phyloP scores from a whole-genome alignment of 2,888 invertebrate genomes.

The Amblyteles armatorius region DNA sequence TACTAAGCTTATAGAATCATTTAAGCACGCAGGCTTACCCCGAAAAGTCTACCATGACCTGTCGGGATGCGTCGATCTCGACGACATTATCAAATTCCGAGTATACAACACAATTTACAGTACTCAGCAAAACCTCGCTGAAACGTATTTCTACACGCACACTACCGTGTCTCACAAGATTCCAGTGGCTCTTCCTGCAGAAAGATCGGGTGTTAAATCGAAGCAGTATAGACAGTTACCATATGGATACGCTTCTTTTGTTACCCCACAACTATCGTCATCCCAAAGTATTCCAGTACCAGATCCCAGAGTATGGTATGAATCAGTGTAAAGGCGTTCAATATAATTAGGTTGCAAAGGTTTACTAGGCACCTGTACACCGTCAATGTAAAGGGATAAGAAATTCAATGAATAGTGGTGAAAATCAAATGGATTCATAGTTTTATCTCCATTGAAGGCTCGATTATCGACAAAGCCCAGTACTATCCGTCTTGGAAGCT shows the following conservation, averaged over 20 bases:
- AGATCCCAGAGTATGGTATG: not conserved
- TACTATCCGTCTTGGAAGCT: not conserved
- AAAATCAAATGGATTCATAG: too few relatives aligned
- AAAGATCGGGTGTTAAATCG: not conserved
- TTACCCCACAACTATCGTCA: not conserved
- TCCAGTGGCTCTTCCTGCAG: not conserved
- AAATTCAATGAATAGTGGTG: not conserved
- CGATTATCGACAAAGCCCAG: constrained; percentile 64
- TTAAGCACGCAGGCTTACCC: not conserved
- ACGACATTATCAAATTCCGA: not conserved
- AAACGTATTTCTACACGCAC: not conserved
- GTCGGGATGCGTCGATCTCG: not conserved
- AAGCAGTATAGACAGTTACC: not conserved
- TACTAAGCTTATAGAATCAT: too few relatives aligned
- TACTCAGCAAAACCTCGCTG: not conserved
- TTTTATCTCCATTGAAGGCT: constrained; percentile 66
- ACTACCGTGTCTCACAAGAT: not conserved
- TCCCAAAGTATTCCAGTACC: not conserved
- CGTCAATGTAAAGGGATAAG: not conserved
- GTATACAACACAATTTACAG: not conserved
- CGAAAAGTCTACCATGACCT: not conserved
- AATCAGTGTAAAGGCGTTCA: not conserved
- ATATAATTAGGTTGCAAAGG: not conserved
- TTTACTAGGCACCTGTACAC: too few relatives aligned
- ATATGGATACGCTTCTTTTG: not conserved